Percentiles rank a stretch among this genome's conserved stretches.
These are phyloP conservation scores for Drosophila subobscura DNA, from an alignment of 1,140 invertebrate genomes.

Conservation along the genomic window DNA sequence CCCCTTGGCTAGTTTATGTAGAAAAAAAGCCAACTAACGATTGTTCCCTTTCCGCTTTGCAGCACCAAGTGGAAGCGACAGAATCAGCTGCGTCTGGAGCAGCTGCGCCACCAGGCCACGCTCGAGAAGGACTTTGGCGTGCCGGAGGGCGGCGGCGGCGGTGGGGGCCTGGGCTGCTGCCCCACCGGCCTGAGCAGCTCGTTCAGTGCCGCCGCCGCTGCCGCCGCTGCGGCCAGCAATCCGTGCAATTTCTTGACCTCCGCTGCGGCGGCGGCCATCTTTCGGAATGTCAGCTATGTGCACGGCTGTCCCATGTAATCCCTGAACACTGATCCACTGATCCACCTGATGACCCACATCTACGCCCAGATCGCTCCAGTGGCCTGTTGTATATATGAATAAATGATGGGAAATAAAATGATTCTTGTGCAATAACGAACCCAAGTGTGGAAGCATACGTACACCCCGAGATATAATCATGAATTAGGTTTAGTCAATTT, in stretches of 20 bases:
- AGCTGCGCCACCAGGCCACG: constrained; percentile 90
- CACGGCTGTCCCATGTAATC: constrained; percentile 88
- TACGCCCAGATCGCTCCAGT: constrained; percentile 4
- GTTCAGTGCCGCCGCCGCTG: constrained; percentile 69
- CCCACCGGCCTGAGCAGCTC: constrained; percentile 68
- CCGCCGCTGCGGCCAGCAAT: constrained; percentile 76
- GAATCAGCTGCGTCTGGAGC: constrained; percentile 93
- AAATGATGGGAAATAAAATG: constrained; percentile 1
- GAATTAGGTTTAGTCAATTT: constrained; percentile 67
- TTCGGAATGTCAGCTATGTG: constrained; percentile 89
- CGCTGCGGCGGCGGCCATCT: constrained; percentile 87
- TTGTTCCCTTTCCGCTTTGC: constrained; percentile 74
- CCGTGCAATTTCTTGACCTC: constrained; percentile 85
- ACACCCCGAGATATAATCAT: constrained; percentile 40
- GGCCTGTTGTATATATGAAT: constrained; percentile 53
- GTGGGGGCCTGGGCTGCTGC: constrained; percentile 68
- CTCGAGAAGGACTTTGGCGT: constrained; percentile 79
- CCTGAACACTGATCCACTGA: background rate
- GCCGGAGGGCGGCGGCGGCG: constrained; percentile 54
- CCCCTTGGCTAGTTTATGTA: no score
- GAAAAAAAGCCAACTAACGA: no score
- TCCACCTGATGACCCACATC: background rate
- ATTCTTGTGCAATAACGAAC: constrained; percentile 55
- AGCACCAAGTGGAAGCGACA: constrained; percentile 98
- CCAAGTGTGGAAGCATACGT: constrained; percentile 29